phyloP scores from a whole-genome alignment of 2,888 invertebrate genomes.

The Artemia sinica region DNA sequence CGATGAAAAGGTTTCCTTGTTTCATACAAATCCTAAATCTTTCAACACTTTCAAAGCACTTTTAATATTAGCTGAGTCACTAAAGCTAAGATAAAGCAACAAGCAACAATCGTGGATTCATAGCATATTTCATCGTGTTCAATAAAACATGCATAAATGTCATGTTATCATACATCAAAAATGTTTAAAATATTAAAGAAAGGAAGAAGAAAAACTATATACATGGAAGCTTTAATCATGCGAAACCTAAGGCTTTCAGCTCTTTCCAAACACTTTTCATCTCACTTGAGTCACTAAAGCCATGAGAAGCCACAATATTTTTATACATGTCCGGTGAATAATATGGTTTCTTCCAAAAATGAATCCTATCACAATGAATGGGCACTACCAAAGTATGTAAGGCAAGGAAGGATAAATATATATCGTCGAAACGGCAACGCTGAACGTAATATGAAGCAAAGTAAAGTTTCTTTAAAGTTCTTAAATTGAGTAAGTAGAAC shows the following conservation, averaged over 20 bases:
- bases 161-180: too few relatives aligned
- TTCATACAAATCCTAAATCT: too few relatives aligned
- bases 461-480: constrained; percentile 53
- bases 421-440: constrained; percentile 75
- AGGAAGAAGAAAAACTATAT: too few relatives aligned
- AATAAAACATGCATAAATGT: too few relatives aligned
- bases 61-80: too few relatives aligned
- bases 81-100: too few relatives aligned
- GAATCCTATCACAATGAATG: constrained; percentile 56
- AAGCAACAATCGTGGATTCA: too few relatives aligned
- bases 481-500: constrained; percentile 57
- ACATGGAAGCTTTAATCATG: too few relatives aligned
- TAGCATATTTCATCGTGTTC: too few relatives aligned
- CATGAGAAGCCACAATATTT: constrained; percentile 54
- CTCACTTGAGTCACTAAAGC: constrained; percentile 51
- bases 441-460: constrained; percentile 59
- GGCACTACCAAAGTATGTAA: constrained; percentile 58
- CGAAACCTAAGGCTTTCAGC: constrained; percentile 34
- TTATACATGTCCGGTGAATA: constrained; percentile 41
- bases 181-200: too few relatives aligned
- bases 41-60: too few relatives aligned
- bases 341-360: constrained; percentile 57
- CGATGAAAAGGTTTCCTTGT: too few relatives aligned
- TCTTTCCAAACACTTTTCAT: constrained; percentile 56
- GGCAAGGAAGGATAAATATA: constrained; percentile 67